Conservation (phyloP, 2,797 vertebrate species). For the Distichodus sexfasciatus region DNA sequence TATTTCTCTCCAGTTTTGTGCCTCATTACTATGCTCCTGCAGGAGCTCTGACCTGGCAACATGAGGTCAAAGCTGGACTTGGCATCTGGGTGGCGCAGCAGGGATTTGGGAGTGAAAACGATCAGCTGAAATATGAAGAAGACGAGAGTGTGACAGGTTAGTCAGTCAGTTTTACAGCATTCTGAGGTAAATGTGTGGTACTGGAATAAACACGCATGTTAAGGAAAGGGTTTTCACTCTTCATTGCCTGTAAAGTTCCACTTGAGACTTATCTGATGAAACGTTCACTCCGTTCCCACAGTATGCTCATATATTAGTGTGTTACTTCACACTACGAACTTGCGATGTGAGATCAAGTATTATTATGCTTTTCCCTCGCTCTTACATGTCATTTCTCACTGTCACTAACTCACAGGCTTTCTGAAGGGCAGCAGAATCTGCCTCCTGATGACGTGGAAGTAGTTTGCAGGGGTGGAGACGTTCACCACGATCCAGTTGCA, state of each 20-base stretch:
- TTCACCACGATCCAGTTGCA: conserved; percentile 90
- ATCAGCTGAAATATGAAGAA: conserved; percentile 74
- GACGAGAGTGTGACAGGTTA: neutral
- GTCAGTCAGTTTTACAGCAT: neutral
- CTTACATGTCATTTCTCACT: neutral
- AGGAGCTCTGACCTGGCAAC: conserved; percentile 74
- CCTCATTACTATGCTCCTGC: neutral
- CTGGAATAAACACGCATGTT: no score
- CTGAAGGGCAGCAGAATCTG: conserved; percentile 87
- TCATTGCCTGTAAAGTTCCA: no score
- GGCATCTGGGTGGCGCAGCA: conserved; percentile 85
- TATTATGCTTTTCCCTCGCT: no score
- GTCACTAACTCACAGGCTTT: conserved; percentile 81
- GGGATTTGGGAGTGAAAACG: conserved; percentile 85
- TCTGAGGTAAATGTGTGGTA: neutral
- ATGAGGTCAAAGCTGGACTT: conserved; percentile 84
- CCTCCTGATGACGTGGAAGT: conserved; percentile 83
- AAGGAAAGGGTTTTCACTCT: no score
- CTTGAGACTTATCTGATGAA: no score
- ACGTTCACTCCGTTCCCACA: no score
- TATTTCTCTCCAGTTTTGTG: no score
- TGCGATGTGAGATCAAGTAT: no score
- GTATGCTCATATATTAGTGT: neutral
- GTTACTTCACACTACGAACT: no score
- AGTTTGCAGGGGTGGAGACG: conserved; percentile 83